Base-by-base conservation (phyloP, 2,888 invertebrate genomes). In the Tachina lurida region DNA sequence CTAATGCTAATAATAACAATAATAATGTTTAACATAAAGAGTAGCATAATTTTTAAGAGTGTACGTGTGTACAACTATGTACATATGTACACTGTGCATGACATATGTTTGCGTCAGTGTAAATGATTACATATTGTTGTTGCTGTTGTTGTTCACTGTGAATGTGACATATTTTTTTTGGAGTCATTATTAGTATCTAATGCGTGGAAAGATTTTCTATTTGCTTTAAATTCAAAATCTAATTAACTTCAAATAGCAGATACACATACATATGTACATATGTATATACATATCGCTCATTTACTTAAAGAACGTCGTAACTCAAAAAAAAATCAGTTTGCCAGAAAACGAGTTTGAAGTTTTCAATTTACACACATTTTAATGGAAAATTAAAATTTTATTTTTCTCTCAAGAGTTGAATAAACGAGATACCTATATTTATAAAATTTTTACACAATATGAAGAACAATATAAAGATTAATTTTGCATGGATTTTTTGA, bases 1-100 rank as follows among this genome's bases (percentile, higher is more conserved):
- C 56, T 79, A 78, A 67, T 58, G 43, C 78, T 77, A 77, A 58
- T 70, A 45, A 63, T 79, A 79, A 31, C 31, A 31, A 79, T 79
- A 71, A 79, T 65, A 71, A 63, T 71, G 45, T 39, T 45, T 17
- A 65, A 56, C 71, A 79, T 63, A 62, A 70, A 78, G 60, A 49
- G 22, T 13, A 54, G 39, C 78, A 70, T 78, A 78, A 22, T 56
- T 45, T 68, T 58, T 41, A 15, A 10, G 19, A 43, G 47, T 77
- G 49, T 56, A 17, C 41, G 10, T 43, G 8, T 2, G 10, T n/a
- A n/a, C n/a, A n/a, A n/a, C n/a, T n/a, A n/a, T n/a, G n/a, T n/a
- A n/a, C n/a, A 54, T 45, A 70, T 54, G 52, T 10, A 39, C 60
- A 43, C 10, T 43, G 19, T 31, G 31, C 31, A 31, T 31, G 31